These are phyloP conservation scores for Serilophus lunatus DNA, from an alignment of 2,113 vertebrate species.

Conservation along the genomic window DNA sequence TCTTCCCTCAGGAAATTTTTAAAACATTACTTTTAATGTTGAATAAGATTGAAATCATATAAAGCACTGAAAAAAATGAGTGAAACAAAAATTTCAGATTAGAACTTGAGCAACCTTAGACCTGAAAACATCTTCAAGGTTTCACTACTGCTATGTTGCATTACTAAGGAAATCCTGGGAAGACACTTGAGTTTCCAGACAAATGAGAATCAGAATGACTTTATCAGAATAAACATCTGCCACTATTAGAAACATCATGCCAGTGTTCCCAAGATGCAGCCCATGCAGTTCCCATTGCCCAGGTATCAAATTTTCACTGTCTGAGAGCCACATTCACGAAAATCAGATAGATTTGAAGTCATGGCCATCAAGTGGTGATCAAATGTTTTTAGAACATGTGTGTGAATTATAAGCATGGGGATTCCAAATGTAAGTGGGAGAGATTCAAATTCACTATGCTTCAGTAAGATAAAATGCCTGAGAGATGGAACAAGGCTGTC, in stretches of 20 bases:
- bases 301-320: neutral
- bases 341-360: neutral
- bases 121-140: neutral
- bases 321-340: neutral
- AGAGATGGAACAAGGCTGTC: neutral
- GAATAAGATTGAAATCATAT: neutral
- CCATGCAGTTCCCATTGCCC: neutral
- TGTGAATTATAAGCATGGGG: neutral
- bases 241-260: neutral
- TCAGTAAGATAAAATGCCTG: neutral
- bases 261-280: neutral
- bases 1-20: neutral
- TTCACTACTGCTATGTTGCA: neutral
- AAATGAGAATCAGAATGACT: neutral
- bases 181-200: neutral
- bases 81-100: neutral
- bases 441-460: neutral
- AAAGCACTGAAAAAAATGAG: neutral
- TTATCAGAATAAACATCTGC: neutral
- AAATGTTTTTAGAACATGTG: neutral
- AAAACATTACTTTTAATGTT: neutral
- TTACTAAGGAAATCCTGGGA: neutral
- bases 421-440: neutral
- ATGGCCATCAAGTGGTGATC: neutral
- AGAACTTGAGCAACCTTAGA: neutral